phyloP scores from a whole-genome alignment of 2,888 invertebrate genomes.

The Arrhopalites spinosus region DNA sequence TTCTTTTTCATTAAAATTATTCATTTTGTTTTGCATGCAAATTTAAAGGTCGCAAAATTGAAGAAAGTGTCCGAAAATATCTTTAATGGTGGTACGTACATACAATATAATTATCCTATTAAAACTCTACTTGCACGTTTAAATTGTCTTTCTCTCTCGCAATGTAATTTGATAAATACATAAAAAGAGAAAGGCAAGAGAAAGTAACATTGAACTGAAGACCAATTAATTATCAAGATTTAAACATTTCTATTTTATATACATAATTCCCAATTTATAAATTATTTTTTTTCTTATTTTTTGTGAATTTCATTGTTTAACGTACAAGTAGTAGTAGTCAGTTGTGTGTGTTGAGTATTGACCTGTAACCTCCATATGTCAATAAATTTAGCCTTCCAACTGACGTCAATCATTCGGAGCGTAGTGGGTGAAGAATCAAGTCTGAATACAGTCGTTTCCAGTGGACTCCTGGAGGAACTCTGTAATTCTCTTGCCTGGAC shows the following conservation, averaged over 20 bases:
- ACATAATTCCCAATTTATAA: no score
- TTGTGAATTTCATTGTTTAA: no score
- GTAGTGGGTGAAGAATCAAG: conserved; percentile 52
- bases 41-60: conserved; percentile 13
- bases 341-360: no score
- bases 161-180: no score
- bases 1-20: not conserved
- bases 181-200: no score
- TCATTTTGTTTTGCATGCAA: not conserved
- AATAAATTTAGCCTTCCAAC: conserved; percentile 44
- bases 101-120: not conserved
- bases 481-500: conserved; percentile 53
- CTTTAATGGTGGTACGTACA: not conserved
- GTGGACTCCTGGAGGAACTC: conserved; percentile 51
- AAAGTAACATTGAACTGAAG: no score
- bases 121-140: no score
- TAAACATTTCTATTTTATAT: no score
- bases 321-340: no score
- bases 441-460: conserved; percentile 44
- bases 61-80: not conserved
- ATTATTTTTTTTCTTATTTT: no score
- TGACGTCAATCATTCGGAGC: conserved; percentile 55
- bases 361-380: not conserved
- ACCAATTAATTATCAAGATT: no score
- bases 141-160: no score